A percentile compares a stretch with the other conserved stretches of the same genome.
Evolutionary conservation across 1,140 invertebrate genomes (phyloP).

Genomic region (Listronotus bonariensis): DNA sequence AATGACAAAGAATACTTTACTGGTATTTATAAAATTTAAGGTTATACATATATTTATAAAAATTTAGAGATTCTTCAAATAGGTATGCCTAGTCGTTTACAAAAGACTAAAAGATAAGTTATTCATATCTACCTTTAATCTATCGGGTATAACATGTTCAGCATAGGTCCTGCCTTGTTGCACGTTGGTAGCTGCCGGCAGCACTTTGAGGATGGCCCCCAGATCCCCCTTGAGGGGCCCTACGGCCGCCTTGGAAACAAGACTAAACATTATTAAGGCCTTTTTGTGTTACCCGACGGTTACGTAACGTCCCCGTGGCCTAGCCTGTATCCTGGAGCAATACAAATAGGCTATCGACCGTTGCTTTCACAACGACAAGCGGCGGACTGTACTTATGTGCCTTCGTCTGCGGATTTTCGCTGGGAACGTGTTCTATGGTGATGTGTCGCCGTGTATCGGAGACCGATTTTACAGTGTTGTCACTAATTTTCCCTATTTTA

Average conservation of each 20-base stretch:
- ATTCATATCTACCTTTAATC: slow-evolving; percentile 61
- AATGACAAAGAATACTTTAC: too few relatives aligned
- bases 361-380: neutral
- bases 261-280: slow-evolving; percentile 46
- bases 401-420: too few relatives aligned
- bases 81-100: too few relatives aligned
- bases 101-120: too few relatives aligned
- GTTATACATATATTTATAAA: too few relatives aligned
- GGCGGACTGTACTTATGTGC: neutral
- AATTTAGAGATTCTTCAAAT: too few relatives aligned
- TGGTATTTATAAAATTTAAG: too few relatives aligned
- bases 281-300: neutral
- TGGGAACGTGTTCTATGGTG: too few relatives aligned
- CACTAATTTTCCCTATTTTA: too few relatives aligned
- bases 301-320: slow-evolving; percentile 6
- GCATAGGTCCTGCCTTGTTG: slow-evolving; percentile 62
- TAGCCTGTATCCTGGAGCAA: neutral
- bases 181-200: slow-evolving; percentile 44
- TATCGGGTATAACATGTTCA: slow-evolving; percentile 84
- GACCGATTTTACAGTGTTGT: too few relatives aligned
- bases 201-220: slow-evolving; percentile 48
- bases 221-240: slow-evolving; percentile 40
- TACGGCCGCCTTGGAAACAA: slow-evolving; percentile 46
- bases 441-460: too few relatives aligned
- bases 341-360: slow-evolving; percentile 8